Evolutionary conservation across 2,113 vertebrate genomes (phyloP).

Genomic region (Pangasianodon gigas): DNA sequence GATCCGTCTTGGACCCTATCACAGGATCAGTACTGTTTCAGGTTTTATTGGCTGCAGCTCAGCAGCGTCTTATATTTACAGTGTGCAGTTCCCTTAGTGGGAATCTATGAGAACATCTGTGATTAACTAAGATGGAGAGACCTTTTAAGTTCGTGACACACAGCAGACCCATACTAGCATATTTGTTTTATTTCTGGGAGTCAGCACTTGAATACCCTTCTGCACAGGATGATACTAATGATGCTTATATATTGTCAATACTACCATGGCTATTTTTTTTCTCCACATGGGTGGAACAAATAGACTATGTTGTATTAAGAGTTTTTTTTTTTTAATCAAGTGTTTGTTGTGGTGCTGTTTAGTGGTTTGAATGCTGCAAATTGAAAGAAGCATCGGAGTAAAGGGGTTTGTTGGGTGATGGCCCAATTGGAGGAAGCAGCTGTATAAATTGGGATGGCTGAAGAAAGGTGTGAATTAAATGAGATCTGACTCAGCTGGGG

Average conservation of each 20-base stretch:
- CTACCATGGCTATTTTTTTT: not conserved
- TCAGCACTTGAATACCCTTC: constrained; percentile 47
- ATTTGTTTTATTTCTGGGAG: constrained; percentile 26
- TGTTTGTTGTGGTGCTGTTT: not conserved
- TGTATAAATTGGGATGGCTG: constrained; percentile 17
- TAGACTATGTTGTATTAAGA: not conserved
- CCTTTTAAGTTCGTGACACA: constrained; percentile 52
- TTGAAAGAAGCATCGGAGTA: not conserved
- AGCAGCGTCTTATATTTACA: constrained; percentile 64
- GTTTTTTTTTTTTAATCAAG: constrained; percentile 8
- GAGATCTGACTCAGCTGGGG: constrained; percentile 23
- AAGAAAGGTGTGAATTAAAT: constrained; percentile 40
- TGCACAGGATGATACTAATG: constrained; percentile 34
- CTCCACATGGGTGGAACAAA: not conserved
- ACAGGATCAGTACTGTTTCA: constrained; percentile 62
- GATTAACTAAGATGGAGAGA: constrained; percentile 62
- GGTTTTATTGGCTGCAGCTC: constrained; percentile 63
- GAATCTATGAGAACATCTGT: constrained; percentile 67
- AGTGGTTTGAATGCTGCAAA: constrained; percentile 35
- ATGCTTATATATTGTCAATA: constrained; percentile 30
- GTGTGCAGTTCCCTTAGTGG: constrained; percentile 49
- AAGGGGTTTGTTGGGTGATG: not conserved
- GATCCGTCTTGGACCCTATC: constrained; percentile 50
- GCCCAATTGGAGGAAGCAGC: constrained; percentile 32
- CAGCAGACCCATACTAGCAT: constrained; percentile 41